A percentile compares a stretch with the other conserved stretches of the same genome.
Conservation (phyloP, 2,113 vertebrate genomes). For the Falcunculus frontatus region DNA sequence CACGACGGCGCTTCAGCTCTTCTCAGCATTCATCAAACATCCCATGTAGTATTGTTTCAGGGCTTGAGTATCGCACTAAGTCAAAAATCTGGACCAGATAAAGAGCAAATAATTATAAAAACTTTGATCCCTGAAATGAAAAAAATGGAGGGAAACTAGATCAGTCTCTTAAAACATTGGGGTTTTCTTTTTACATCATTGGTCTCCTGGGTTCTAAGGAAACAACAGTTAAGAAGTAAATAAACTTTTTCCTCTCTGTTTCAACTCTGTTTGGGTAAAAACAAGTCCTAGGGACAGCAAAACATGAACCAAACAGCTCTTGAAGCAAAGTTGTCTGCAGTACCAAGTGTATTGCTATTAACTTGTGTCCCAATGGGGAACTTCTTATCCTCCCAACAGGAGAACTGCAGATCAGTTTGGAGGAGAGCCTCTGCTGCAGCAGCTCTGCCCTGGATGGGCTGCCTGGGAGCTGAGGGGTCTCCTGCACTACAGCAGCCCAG, state of each 20-base stretch:
- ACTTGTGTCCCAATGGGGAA: neutral
- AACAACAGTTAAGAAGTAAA: neutral
- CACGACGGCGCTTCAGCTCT: neutral
- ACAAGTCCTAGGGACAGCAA: neutral
- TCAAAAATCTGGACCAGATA: neutral
- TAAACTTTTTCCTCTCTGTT: neutral
- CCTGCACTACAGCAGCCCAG: neutral
- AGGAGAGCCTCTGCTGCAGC: neutral
- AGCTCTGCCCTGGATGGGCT: neutral
- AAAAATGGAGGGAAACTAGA: neutral
- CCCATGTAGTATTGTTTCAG: neutral
- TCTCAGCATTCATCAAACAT: neutral
- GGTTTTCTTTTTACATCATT: fast-evolving
- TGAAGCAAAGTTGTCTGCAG: neutral
- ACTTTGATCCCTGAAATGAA: neutral
- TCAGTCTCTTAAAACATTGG: neutral
- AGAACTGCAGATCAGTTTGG: neutral
- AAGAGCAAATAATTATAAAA: neutral
- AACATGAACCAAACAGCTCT: neutral
- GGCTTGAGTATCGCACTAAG: neutral
- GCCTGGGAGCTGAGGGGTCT: neutral
- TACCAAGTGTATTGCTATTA: neutral
- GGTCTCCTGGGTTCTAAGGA: neutral
- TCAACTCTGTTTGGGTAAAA: neutral
- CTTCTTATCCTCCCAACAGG: neutral